Base-by-base conservation (phyloP, 2,888 invertebrate species). In the Drosophila testacea region DNA sequence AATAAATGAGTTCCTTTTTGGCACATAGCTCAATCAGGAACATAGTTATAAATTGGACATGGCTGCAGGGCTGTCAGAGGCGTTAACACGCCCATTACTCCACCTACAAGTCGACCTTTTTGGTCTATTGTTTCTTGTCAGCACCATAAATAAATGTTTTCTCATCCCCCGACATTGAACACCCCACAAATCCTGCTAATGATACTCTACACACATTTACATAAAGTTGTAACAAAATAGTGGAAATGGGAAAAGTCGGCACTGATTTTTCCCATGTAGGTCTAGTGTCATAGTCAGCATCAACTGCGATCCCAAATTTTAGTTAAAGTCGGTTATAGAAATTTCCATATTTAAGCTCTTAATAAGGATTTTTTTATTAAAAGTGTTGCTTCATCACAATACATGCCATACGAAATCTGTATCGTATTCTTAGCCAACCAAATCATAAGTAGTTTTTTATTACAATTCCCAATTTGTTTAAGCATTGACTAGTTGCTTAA, bases 61-160 rank as follows among this genome's bases (percentile, higher is more conserved):
- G 34, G 22, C 34, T 55, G 16, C 22, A 41, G 61, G 50, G 32
- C 57, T 60, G 59, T 30, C 27, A 7, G 9, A 22, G 46, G 44
- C 38, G 11, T 30, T 59, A n/a, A 46, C 41, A 52, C 64, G 22
- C 54, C 57, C 50, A 50, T 52, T 54, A 34, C 30, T 50, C 67
- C 39, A 42, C 44, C 52, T 27, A 39, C 34, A 36, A 38, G 10
- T 38, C 55, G 36, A 63, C 70, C 76, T 56, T 79, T 54, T 46
- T 6, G 22, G 48, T 7, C 77, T 50, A 76, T 76, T 76, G 61
- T 79, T 69, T 46, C 63, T 69, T 79, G 69, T 79, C 76, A 47
- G 52, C 76, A 56, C 54, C 30, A 66, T 62, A 56, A 64, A 78
- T 66, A 66, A 73, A 61, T 66, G 74, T 56, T 51, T 38, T 13